A percentile compares a stretch with the other conserved stretches of the same genome.
phyloP scores from a whole-genome alignment of 2,888 invertebrate species.

The Machimus rusticus region DNA sequence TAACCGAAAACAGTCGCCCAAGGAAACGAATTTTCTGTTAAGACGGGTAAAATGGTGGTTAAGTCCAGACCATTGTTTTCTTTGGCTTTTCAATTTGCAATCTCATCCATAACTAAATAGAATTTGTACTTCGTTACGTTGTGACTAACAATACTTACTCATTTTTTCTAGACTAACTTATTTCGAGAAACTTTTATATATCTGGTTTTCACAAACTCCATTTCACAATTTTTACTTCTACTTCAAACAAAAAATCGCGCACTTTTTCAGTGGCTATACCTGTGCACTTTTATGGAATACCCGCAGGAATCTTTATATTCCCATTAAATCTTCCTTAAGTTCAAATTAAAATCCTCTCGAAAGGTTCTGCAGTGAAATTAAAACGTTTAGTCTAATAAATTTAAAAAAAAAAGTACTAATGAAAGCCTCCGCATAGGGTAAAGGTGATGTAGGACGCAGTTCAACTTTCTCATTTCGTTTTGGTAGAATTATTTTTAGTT shows the following conservation, averaged over 20 bases:
- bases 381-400: neutral
- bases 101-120: neutral
- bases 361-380: neutral
- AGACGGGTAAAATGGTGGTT: neutral
- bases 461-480: neutral
- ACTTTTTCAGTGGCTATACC: neutral
- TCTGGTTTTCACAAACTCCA: neutral
- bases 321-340: neutral
- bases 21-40: neutral
- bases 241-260: neutral
- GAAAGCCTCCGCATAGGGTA: neutral
- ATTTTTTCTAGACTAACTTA: neutral
- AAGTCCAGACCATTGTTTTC: neutral
- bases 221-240: neutral
- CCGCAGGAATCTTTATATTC: neutral
- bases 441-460: neutral
- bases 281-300: neutral
- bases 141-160: no score
- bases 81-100: neutral
- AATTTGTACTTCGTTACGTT: neutral
- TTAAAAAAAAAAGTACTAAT: neutral
- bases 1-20: neutral
- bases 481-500: neutral
- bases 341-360: neutral
- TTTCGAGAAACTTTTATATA: neutral